phyloP scores from a whole-genome alignment of 2,888 invertebrate species.

The Cyclophora albipunctata region DNA sequence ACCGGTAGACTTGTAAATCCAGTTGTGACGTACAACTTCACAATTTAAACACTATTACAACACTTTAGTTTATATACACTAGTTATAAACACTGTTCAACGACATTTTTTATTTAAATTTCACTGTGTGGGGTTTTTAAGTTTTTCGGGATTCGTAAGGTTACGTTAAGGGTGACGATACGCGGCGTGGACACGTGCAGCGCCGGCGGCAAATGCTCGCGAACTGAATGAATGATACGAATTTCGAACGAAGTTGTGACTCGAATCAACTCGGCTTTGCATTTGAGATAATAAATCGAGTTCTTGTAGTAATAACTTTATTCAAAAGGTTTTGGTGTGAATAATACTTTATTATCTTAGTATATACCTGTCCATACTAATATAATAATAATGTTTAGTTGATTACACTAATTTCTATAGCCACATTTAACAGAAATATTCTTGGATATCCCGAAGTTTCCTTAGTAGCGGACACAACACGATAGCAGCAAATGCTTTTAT shows the following conservation, averaged over 20 bases:
- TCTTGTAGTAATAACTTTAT: not conserved
- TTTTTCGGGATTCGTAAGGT: conserved; percentile 36
- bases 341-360: no score
- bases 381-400: no score
- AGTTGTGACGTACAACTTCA: conserved; percentile 32
- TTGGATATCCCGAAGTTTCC: no score
- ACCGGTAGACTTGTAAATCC: conserved; percentile 48
- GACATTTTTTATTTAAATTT: conserved; percentile 43
- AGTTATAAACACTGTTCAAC: conserved; percentile 37
- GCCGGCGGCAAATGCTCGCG: conserved; percentile 41
- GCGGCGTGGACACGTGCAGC: conserved; percentile 19
- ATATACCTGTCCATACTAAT: no score
- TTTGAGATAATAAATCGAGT: not conserved
- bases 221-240: conserved; percentile 34
- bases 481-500: no score
- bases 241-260: conserved; percentile 9
- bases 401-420: no score
- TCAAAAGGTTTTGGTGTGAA: not conserved
- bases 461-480: no score
- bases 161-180: conserved; percentile 24
- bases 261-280: not conserved
- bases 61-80: no score
- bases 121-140: conserved; percentile 33
- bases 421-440: no score
- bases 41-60: conserved; percentile 24